These are phyloP conservation scores for Polyergus mexicanus DNA, from an alignment of 1,140 invertebrate species.

Conservation along the genomic window DNA sequence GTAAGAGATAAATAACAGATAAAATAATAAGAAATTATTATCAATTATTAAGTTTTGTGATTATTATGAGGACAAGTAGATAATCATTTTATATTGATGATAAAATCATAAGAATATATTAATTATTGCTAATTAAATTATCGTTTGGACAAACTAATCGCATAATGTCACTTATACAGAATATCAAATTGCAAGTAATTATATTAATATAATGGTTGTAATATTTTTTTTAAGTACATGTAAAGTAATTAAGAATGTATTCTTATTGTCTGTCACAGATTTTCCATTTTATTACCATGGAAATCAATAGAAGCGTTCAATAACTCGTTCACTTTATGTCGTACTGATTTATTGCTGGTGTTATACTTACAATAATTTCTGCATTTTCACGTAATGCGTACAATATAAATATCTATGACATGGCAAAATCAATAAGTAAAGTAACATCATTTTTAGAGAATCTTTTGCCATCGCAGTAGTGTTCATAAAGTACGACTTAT, in stretches of 20 bases:
- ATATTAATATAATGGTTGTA: not conserved
- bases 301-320: not conserved
- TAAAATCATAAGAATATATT: slow-evolving; percentile 3
- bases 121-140: not conserved
- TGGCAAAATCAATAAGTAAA: slow-evolving; percentile 23
- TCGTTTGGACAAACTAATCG: not conserved
- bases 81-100: slow-evolving; percentile 1
- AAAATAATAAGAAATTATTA: not conserved
- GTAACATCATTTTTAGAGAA: not conserved
- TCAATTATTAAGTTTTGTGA: not conserved
- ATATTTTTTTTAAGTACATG: not conserved
- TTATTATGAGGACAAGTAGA: slow-evolving; percentile 1
- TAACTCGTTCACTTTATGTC: slow-evolving; percentile 19
- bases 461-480: not conserved
- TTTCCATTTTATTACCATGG: not conserved
- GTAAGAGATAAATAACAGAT: slow-evolving; percentile 6
- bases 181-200: not conserved
- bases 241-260: not conserved
- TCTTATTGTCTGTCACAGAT: not conserved
- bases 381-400: slow-evolving; percentile 43
- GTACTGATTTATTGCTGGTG: slow-evolving; percentile 55
- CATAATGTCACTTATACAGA: not conserved
- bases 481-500: slow-evolving; percentile 54
- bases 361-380: slow-evolving; percentile 49
- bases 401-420: slow-evolving; percentile 55